Evolutionary conservation across 2,797 vertebrate genomes (phyloP), one percentile per base, ranked within the genome.

Genomic region (Notoglanidium macrostoma): DNA sequence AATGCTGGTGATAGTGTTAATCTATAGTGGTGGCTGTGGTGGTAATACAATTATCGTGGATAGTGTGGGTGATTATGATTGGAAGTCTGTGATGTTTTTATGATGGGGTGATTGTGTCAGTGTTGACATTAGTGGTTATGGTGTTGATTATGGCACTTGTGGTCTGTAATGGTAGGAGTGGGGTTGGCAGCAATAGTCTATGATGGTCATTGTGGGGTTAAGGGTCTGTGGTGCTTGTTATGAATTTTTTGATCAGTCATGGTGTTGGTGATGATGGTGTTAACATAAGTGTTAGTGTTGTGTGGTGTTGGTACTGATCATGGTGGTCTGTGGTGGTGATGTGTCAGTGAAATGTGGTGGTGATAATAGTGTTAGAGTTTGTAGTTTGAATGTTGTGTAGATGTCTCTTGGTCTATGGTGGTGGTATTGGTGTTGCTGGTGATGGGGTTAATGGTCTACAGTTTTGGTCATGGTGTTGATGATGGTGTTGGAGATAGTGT

Each of bases 181-280:
- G 44, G 19, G 6, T 21, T 70, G 2, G 1, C 32, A 70, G 21
- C 40, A 21, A 7, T 40, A 49, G 72, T 32, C 74, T 15, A 11
- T 54, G 17, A 44, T 32, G 51, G n/a, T 7, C 23, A 77, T 55
- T 40, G 77, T 59, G 55, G 5, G 32, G 46, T 59, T 55, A 57
- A 32, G n/a, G 19, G 65, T 83, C 21, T 59, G 68, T 72, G 51
- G 11, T 40, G 49, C 17, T 67, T n/a, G 29, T 51, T 83, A 63
- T 23, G 68, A 88, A 15, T 49, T 12, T 15, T 14, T 77, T 55
- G 15, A 77, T 54, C 11, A 19, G n/a, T 55, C 29, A n/a, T 77
- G 89, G 85, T 68, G 5, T 57, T 79, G 84, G 85, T 88, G 89
- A 11, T 44, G 21, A n/a, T 76, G 26, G 26, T 77, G 46, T 54